These are phyloP conservation scores for Cettia cetti DNA, from an alignment of 2,113 vertebrate genomes.

Conservation along the genomic window DNA sequence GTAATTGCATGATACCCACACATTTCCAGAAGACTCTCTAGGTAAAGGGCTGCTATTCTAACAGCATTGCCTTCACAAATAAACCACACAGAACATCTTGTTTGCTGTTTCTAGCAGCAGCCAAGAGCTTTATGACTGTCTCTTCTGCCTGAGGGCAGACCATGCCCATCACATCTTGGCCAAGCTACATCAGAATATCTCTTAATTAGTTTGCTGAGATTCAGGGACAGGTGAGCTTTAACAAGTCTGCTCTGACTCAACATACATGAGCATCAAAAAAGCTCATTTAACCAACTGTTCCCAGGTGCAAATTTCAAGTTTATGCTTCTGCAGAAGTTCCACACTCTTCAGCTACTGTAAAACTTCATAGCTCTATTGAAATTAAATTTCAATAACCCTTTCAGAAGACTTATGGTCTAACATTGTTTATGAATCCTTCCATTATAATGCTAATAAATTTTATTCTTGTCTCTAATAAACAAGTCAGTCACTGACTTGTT, in stretches of 20 bases:
- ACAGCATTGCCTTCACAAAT: not conserved
- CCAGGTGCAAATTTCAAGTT: not conserved
- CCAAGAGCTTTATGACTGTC: not conserved
- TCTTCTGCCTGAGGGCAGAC: not conserved
- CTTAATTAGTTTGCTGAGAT: not conserved
- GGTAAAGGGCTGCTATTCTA: not conserved
- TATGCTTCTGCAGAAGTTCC: not conserved
- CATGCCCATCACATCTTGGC: not conserved
- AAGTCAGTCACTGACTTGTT: not conserved
- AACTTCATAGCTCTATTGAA: not conserved
- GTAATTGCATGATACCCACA: not conserved
- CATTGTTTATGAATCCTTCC: not conserved
- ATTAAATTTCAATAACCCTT: not conserved
- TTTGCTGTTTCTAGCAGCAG: not conserved
- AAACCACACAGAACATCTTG: not conserved
- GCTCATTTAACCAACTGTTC: not conserved
- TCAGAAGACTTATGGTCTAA: not conserved
- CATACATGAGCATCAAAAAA: not conserved
- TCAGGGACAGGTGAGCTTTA: not conserved
- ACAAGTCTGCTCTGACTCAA: not conserved
- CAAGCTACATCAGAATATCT: not conserved
- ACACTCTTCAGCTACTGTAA: not conserved
- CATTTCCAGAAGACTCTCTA: not conserved
- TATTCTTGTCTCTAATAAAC: not conserved
- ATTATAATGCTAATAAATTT: not conserved